These are phyloP conservation scores for Scomberomorus guttatus DNA, from an alignment of 2,797 vertebrate genomes.

Conservation along the genomic window DNA sequence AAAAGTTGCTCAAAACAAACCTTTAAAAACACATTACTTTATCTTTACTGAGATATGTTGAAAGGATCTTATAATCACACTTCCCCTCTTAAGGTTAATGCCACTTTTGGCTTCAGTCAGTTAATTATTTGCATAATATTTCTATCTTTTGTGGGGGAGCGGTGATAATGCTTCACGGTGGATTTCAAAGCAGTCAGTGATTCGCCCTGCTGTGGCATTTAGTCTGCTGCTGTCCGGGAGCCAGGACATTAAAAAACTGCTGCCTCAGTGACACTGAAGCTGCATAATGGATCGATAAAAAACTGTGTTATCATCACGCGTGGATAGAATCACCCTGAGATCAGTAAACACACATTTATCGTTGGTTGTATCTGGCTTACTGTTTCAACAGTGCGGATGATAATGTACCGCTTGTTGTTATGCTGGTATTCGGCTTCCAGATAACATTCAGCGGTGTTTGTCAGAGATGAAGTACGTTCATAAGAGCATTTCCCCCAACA, in stretches of 20 bases:
- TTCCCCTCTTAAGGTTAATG: conserved; percentile 19
- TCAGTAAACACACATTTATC: conserved; percentile 6
- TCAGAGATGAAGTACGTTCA: no score
- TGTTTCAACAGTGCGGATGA: not conserved
- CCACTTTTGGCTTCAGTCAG: not conserved
- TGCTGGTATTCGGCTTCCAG: not conserved
- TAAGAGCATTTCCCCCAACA: not conserved
- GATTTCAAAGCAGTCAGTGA: conserved; percentile 18
- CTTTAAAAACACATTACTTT: not conserved
- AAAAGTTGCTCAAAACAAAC: not conserved
- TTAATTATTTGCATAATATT: conserved; percentile 22
- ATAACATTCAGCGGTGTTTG: conserved; percentile 26
- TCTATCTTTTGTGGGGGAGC: conserved; percentile 7
- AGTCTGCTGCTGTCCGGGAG: conserved; percentile 13
- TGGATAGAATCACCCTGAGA: not conserved
- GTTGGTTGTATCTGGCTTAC: not conserved
- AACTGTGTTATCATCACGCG: not conserved
- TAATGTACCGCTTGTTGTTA: not conserved
- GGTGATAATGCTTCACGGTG: not conserved
- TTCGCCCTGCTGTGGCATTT: conserved; percentile 35
- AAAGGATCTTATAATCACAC: not conserved
- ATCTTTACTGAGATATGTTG: no score
- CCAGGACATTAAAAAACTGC: conserved; percentile 20
- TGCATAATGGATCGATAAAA: not conserved
- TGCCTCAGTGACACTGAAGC: not conserved